Evolutionary conservation across 2,888 invertebrate genomes (phyloP).

Genomic region (Catotricha subobsoleta): DNA sequence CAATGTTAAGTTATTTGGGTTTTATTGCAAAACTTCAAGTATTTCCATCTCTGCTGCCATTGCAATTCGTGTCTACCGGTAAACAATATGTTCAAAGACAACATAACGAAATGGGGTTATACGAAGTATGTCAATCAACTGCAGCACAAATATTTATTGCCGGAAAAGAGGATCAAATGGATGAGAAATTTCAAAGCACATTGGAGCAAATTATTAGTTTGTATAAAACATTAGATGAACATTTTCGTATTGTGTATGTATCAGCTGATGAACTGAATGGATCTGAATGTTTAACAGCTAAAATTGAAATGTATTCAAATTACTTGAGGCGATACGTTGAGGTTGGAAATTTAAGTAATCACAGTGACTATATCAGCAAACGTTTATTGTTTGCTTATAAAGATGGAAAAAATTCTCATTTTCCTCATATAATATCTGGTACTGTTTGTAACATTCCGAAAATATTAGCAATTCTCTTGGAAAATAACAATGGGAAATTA

Average conservation of each 20-base stretch:
- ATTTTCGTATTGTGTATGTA: constrained; percentile 44
- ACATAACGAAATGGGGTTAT: constrained; percentile 34
- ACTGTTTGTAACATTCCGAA: constrained; percentile 55
- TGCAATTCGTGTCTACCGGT: constrained; percentile 51
- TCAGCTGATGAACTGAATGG: constrained; percentile 41
- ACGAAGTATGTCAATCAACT: constrained; percentile 50
- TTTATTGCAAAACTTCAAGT: constrained; percentile 50
- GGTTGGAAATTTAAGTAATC: constrained; percentile 54
- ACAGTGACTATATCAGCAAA: constrained; percentile 58
- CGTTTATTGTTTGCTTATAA: constrained; percentile 49
- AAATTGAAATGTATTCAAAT: constrained; percentile 58
- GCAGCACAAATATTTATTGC: constrained; percentile 46
- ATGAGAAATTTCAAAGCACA: constrained; percentile 37
- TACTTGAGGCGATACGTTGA: constrained; percentile 43
- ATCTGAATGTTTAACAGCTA: constrained; percentile 49
- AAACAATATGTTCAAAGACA: constrained; percentile 37
- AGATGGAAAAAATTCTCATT: constrained; percentile 20
- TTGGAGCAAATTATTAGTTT: constrained; percentile 33
- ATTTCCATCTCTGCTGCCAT: constrained; percentile 41
- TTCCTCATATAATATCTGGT: constrained; percentile 52
- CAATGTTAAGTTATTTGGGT: constrained; percentile 53
- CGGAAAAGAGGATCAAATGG: constrained; percentile 30
- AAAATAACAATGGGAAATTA: constrained; percentile 39
- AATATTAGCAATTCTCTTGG: constrained; percentile 53
- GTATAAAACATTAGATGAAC: constrained; percentile 47